Percentiles rank a stretch among this genome's conserved stretches.
phyloP scores from a whole-genome alignment of 2,888 invertebrate species.

The Diaprepes abbreviatus region DNA sequence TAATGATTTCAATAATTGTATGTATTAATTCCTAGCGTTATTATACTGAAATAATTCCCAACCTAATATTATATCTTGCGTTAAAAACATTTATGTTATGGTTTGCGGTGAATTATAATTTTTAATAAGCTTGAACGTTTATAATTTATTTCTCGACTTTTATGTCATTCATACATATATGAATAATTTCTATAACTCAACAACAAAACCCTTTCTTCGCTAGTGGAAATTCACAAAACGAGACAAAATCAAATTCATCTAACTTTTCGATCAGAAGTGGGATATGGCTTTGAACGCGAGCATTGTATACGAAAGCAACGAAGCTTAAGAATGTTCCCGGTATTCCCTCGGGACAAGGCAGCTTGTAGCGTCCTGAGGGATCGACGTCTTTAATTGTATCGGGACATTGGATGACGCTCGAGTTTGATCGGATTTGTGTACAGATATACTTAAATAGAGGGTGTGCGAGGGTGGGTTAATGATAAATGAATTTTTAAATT shows the following conservation, averaged over 20 bases:
- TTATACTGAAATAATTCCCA: too few species aligned
- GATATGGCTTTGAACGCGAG: conserved; percentile 24
- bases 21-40: too few species aligned
- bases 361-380: conserved; percentile 48
- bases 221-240: neutral
- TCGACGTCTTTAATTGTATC: conserved; percentile 55
- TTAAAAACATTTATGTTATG: too few species aligned
- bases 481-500: conserved; percentile 7
- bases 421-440: conserved; percentile 46
- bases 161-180: too few species aligned
- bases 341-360: conserved; percentile 36
- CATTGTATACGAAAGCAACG: conserved; percentile 41
- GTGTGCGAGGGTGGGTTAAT: conserved; percentile 2
- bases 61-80: too few species aligned
- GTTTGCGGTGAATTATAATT: too few species aligned
- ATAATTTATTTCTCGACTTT: too few species aligned
- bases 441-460: conserved; percentile 24
- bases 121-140: too few species aligned
- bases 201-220: neutral
- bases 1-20: too few species aligned
- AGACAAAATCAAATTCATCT: conserved; percentile 36
- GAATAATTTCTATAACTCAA: too few species aligned
- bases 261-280: conserved; percentile 44
- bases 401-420: conserved; percentile 46
- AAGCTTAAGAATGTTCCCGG: conserved; percentile 45